Base-by-base conservation (phyloP, 2,113 vertebrate genomes). In the Eulemur rufifrons region DNA sequence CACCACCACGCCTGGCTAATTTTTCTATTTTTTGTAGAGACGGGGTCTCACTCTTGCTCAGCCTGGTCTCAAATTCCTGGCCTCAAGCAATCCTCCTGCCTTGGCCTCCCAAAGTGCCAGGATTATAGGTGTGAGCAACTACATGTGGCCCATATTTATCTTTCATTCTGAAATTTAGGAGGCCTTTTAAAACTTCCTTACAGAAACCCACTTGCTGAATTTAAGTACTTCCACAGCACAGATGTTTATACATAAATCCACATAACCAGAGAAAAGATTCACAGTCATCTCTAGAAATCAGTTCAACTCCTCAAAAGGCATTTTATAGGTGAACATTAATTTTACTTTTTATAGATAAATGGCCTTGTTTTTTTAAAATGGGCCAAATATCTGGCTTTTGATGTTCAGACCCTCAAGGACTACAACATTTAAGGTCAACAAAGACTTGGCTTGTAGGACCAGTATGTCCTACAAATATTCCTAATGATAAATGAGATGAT, bases 401-500 rank as follows among this genome's bases (percentile, higher is more conserved):
- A 66, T 86, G n/a, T 78, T 81, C 21, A 94, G 47, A 78, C 32
- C 34, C n/a, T 92, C 20, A 21, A 18, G 27, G 47, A n/a, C 47
- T 42, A 54, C 34, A 93, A 56, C 66, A 78, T 61, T 76, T 39
- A 80, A 90, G 42, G 91, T 71, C 39, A 94, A n/a, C 74, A 82
- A 66, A 88, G 69, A 90, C 34, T 37, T 71, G 66, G 45, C 50
- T 71, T 92, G 8, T 6, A 94, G 50, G 39, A 78, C 45, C 54
- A 87, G 11, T n/a, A 50, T 52, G 68, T 52, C 20, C 85, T 95
- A 14, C 23, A 69, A 66, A 82, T 73, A 80, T 89, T 86, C 42
- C 88, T 81, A 61, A 50, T 87, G 80, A 86, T 93, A 94, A 94
- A 86, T 42, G 42, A 89, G 86, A 83, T 84, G 68, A 89, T 61